These are phyloP conservation scores for Typhlichthys subterraneus DNA, from an alignment of 2,797 vertebrate species.

Conservation along the genomic window DNA sequence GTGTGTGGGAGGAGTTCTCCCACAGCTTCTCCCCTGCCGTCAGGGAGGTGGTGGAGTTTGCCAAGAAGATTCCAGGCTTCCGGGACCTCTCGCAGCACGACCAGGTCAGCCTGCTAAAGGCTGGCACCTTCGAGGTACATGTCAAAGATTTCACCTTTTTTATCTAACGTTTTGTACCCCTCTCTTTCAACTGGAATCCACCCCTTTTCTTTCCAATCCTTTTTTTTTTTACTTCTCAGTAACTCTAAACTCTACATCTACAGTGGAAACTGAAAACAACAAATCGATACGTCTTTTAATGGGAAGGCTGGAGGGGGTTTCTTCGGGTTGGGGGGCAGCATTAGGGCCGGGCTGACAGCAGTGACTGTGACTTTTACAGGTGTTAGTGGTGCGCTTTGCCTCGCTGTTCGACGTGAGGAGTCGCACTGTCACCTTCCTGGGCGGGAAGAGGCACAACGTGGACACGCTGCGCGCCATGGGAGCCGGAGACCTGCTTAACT, in stretches of 20 bases:
- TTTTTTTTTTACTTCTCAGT: not conserved
- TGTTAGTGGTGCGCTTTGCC: conserved; percentile 93
- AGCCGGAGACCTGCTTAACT: conserved; percentile 91
- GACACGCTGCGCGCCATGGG: conserved; percentile 91
- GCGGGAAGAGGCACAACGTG: conserved; percentile 89
- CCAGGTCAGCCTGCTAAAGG: conserved; percentile 96
- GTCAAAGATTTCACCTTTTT: not conserved
- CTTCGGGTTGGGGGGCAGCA: no score
- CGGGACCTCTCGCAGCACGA: conserved; percentile 92
- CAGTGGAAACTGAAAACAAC: no score
- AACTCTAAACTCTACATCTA: not conserved
- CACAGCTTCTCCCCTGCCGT: conserved; percentile 96
- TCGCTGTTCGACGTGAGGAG: conserved; percentile 91
- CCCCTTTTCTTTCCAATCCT: not conserved
- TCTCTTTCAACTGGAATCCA: not conserved
- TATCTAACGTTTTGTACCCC: not conserved
- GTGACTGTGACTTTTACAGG: conserved; percentile 69
- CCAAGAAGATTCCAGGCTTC: conserved; percentile 95
- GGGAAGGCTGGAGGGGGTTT: not conserved
- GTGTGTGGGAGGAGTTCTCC: conserved; percentile 97
- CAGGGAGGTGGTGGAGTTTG: conserved; percentile 96
- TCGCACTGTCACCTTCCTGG: conserved; percentile 91
- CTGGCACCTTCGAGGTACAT: conserved; percentile 94
- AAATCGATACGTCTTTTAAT: not conserved
- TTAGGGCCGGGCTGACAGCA: not conserved